Conservation (phyloP, 1,140 invertebrate species). For the Drosophila lacertosa region DNA sequence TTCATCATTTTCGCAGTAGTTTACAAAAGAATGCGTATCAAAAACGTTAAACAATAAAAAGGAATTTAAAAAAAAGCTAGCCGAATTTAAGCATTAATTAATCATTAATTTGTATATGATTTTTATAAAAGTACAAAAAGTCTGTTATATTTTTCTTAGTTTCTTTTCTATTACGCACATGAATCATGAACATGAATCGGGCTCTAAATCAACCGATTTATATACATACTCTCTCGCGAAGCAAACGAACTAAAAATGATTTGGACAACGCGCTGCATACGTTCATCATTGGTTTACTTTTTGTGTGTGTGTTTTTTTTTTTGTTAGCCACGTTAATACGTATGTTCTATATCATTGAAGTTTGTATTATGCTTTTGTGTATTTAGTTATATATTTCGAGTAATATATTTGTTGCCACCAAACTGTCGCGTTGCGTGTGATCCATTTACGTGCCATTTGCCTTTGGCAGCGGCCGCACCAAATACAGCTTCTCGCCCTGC, state of each 20-base stretch:
- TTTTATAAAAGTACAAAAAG: slow-evolving; percentile 81
- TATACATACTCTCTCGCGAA: slow-evolving; percentile 51
- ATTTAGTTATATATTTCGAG: slow-evolving; percentile 68
- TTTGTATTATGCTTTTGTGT: slow-evolving; percentile 34
- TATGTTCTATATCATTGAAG: slow-evolving; percentile 32
- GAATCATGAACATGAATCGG: slow-evolving; percentile 44
- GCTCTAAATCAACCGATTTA: slow-evolving; percentile 60
- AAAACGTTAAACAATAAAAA: slow-evolving; percentile 25
- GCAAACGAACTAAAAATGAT: slow-evolving; percentile 26
- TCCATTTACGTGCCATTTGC: slow-evolving; percentile 85
- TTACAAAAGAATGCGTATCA: slow-evolving; percentile 30
- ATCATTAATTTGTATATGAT: slow-evolving; percentile 62
- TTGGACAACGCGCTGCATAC: slow-evolving; percentile 10
- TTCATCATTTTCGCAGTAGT: slow-evolving; percentile 17
- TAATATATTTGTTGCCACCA: slow-evolving; percentile 53
- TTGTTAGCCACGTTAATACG: slow-evolving; percentile 14
- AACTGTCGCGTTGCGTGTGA: slow-evolving; percentile 3
- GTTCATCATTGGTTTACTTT: too few species aligned
- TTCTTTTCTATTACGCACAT: slow-evolving; percentile 27
- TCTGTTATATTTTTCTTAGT: slow-evolving; percentile 40
- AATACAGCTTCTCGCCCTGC: slow-evolving; percentile 96
- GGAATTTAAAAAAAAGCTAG: slow-evolving; percentile 29
- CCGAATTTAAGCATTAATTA: slow-evolving; percentile 69
- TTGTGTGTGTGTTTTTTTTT: too few species aligned
- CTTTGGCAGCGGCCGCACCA: slow-evolving; percentile 93